phyloP scores from a whole-genome alignment of 2,797 vertebrate genomes.

The Sebastes reedi region DNA sequence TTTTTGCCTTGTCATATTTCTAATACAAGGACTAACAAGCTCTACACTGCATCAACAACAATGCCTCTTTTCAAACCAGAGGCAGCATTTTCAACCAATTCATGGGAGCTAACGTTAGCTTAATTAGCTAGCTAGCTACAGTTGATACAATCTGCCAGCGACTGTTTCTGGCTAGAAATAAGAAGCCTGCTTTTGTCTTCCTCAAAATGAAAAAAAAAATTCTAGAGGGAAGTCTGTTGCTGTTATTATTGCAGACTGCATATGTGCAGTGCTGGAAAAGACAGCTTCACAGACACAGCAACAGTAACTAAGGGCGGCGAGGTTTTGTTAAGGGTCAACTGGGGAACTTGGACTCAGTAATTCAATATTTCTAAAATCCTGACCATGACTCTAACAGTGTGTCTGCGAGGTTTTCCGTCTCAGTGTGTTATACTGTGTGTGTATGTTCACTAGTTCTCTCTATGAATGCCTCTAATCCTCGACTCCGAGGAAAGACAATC shows the following conservation, averaged over 20 bases:
- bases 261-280: neutral
- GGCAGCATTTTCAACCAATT: neutral
- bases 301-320: neutral
- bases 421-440: slow-evolving; percentile 2
- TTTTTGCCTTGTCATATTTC: too few relatives aligned
- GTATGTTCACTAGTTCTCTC: neutral
- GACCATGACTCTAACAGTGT: neutral
- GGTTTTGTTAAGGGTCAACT: neutral
- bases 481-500: slow-evolving; percentile 30
- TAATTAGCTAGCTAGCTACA: neutral
- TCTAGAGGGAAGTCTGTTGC: neutral
- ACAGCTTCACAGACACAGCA: neutral
- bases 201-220: neutral
- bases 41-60: too few relatives aligned
- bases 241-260: neutral
- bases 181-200: neutral
- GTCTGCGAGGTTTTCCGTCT: neutral
- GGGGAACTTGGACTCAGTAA: neutral
- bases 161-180: neutral
- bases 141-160: neutral
- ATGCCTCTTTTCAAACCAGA: neutral
- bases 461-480: slow-evolving; percentile 30
- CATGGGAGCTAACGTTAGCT: neutral
- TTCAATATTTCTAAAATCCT: neutral
- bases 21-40: too few relatives aligned